A percentile compares a stretch with the other conserved stretches of the same genome.
phyloP scores from a whole-genome alignment of 2,888 invertebrate genomes.

The Diplolepis rosae region DNA sequence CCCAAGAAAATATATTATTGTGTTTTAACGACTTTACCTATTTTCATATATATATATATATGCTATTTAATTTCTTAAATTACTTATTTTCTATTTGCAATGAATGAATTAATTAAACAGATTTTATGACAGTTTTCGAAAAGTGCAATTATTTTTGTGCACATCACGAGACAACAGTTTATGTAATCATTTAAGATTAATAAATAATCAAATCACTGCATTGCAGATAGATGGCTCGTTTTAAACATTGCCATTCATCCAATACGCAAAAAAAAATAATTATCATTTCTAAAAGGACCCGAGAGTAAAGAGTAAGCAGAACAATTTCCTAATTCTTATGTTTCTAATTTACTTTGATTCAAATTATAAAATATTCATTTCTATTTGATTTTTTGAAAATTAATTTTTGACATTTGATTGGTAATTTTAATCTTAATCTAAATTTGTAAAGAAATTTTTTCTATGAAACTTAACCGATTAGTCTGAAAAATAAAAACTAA shows the following conservation, averaged over 20 bases:
- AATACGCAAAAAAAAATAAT: neutral
- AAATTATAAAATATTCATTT: no score
- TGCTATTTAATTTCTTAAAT: conserved; percentile 4
- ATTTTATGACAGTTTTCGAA: neutral
- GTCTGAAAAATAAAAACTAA: no score
- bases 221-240: conserved; percentile 46
- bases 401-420: no score
- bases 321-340: no score
- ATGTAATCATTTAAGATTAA: conserved; percentile 32
- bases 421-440: no score
- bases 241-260: neutral
- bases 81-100: neutral
- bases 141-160: neutral
- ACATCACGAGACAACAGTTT: neutral
- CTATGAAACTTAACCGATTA: no score
- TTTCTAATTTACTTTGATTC: no score
- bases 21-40: conserved; percentile 15
- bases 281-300: neutral
- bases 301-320: neutral
- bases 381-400: no score
- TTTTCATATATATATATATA: conserved; percentile 5
- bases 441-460: no score
- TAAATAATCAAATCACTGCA: conserved; percentile 61
- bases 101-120: neutral
- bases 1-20: conserved; percentile 40